Conservation (phyloP, 2,113 vertebrate genomes). For the Meleagris gallopavo region DNA sequence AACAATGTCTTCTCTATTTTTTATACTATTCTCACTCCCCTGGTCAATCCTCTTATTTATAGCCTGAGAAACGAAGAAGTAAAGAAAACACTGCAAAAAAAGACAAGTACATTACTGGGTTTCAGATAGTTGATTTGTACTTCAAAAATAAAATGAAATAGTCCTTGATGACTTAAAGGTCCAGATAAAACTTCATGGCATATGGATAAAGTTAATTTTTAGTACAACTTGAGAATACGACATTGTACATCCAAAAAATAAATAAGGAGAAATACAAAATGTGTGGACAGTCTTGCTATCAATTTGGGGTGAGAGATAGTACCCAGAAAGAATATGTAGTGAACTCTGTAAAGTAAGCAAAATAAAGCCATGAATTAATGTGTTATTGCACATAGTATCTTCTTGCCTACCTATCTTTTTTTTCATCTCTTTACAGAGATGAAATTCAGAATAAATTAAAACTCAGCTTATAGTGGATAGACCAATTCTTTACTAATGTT, state of each 20-base stretch:
- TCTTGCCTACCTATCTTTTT: not conserved
- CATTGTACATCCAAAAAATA: not conserved
- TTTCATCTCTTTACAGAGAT: not conserved
- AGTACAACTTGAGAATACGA: not conserved
- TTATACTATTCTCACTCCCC: not conserved
- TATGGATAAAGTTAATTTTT: not conserved
- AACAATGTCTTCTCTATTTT: not conserved
- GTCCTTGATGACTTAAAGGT: not conserved
- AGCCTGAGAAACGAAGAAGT: slow-evolving; percentile 8
- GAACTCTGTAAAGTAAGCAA: not conserved
- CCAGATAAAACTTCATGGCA: not conserved
- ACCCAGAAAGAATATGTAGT: not conserved
- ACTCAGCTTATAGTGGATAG: not conserved
- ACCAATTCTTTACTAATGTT: not conserved
- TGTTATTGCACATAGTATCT: not conserved
- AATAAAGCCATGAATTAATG: not conserved
- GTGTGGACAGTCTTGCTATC: not conserved
- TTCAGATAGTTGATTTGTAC: not conserved
- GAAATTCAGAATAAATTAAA: not conserved
- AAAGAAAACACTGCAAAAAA: not conserved
- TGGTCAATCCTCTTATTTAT: not conserved
- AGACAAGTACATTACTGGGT: not conserved
- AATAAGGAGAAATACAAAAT: not conserved
- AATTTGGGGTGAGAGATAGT: not conserved
- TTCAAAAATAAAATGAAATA: not conserved